Base-by-base conservation (phyloP, 2,888 invertebrate genomes). In the Dolomedes plantarius region DNA sequence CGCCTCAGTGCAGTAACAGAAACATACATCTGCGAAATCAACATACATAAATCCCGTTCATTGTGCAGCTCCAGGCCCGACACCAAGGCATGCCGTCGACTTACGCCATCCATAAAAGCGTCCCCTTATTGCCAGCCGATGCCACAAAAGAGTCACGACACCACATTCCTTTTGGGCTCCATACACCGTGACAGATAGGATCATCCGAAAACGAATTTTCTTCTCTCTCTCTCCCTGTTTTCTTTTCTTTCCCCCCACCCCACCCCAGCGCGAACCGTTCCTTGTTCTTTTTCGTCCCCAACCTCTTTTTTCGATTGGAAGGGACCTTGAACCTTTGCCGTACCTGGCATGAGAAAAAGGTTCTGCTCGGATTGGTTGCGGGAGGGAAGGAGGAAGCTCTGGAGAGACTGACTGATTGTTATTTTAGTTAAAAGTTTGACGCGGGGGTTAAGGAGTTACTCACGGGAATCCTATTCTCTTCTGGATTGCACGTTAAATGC, bases 171-270 rank as follows among this genome's bases (percentile, higher is more conserved):
- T 56, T 23, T 5, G 23, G 19, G 50, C 16, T n/a, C 62, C 68
- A 31, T 27, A 69, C 23, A 19, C 75, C 75, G 82, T 82, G 71
- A 82, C 82, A 64, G 82, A 82, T 82, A 74, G 68, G 82, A 82
- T 82, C 56, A 23, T 56, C 23, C 23, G 16, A 56, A 56, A 56
- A 19, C 56, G 56, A 56, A 56, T 56, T 23, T 56, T 23, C 19
- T 23, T 56, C 16, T 23, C 11, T 23, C 23, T 23, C 3, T 13
- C 16, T 23, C 23, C 56, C 56, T 23, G 23, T 56, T 56, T 56
- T 56, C 56, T 16, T 16, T 46, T 16, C 16, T 6, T 16, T 7
- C 6, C 9, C 16, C 46, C 7, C 46, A 9, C 46, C 2, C 46
- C 16, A 56, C n/a, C n/a, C n/a, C 6, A 3, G 1, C 6, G 3